Evolutionary conservation across 2,888 invertebrate genomes (phyloP).

Genomic region (Platycnemis pennipes): DNA sequence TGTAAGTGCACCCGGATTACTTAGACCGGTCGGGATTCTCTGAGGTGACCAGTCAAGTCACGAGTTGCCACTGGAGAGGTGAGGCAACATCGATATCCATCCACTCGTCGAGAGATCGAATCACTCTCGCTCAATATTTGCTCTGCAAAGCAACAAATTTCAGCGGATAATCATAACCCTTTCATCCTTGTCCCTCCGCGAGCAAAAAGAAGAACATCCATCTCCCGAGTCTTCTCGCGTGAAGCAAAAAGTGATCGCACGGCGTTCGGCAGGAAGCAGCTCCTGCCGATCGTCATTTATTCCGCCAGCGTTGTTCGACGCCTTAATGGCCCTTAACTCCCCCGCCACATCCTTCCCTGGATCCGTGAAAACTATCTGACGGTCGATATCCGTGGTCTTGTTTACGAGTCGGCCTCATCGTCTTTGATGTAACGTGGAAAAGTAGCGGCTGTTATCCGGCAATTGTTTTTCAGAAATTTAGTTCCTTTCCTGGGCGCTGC

Average conservation of each 20-base stretch:
- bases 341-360: neutral
- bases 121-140: neutral
- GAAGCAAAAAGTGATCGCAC: neutral
- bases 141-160: neutral
- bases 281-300: neutral
- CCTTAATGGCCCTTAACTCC: neutral
- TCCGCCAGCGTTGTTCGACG: neutral
- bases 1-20: too few relatives aligned
- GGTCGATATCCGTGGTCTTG: neutral
- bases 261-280: neutral
- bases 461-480: neutral
- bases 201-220: neutral
- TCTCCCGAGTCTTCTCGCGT: too few relatives aligned
- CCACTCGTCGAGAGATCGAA: neutral
- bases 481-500: neutral
- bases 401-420: neutral
- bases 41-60: too few relatives aligned
- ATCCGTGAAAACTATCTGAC: neutral
- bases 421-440: neutral
- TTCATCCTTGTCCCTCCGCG: neutral
- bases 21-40: too few relatives aligned
- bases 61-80: too few relatives aligned
- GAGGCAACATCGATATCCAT: neutral
- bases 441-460: neutral
- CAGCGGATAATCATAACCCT: neutral